phyloP scores from a whole-genome alignment of 2,113 vertebrate genomes.

The Poecilia latipinna region DNA sequence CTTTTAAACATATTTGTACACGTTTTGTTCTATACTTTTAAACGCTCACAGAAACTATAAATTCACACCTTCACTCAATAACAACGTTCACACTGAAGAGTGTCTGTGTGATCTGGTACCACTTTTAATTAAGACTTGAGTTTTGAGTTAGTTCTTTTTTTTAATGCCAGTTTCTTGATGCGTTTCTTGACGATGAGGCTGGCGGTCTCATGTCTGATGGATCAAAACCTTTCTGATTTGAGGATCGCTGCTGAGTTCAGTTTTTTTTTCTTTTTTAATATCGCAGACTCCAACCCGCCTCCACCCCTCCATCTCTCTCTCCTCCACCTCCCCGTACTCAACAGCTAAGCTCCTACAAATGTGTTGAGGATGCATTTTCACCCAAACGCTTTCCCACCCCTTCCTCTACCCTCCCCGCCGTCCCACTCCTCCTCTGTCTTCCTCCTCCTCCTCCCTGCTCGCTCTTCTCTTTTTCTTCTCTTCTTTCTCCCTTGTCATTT shows the following conservation, averaged over 20 bases:
- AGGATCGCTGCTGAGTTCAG: conserved; percentile 87
- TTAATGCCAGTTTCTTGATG: background rate
- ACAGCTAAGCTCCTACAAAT: conserved; percentile 83
- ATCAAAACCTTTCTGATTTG: conserved; percentile 76
- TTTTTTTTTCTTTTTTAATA: conserved; percentile 65
- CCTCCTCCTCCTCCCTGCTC: conserved; percentile 40
- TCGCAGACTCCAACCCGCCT: conserved; percentile 56
- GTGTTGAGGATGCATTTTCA: conserved; percentile 90
- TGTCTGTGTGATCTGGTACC: background rate
- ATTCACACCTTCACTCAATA: background rate
- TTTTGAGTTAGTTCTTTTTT: background rate
- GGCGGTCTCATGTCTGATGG: conserved; percentile 64
- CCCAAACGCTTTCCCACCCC: conserved; percentile 60
- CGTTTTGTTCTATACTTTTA: background rate
- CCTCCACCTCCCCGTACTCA: conserved; percentile 38
- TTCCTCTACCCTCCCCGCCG: conserved; percentile 17
- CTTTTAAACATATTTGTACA: background rate
- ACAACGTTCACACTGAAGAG: background rate
- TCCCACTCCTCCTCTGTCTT: conserved; percentile 36
- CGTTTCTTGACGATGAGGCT: background rate
- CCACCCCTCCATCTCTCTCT: conserved; percentile 44
- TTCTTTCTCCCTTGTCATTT: conserved; percentile 76
- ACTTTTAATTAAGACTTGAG: no score
- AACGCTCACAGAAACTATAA: background rate
- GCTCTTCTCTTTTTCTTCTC: conserved; percentile 64